These are phyloP conservation scores for Centroberyx gerrardi DNA, from an alignment of 2,797 vertebrate genomes.

Conservation along the genomic window DNA sequence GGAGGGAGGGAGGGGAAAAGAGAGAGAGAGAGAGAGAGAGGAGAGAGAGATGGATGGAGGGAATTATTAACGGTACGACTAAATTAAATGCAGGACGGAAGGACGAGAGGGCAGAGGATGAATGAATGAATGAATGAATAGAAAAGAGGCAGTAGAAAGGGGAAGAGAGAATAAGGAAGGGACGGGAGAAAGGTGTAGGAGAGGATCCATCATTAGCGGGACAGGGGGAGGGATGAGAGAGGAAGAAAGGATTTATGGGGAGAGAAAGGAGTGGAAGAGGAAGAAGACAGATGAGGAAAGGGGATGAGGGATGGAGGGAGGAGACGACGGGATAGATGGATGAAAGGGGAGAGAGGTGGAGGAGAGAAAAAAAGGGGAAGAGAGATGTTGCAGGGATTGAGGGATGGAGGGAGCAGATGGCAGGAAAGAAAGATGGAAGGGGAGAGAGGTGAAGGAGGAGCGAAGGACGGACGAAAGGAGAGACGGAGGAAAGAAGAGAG, in stretches of 20 bases:
- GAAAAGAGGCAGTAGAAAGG: not conserved
- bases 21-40: not conserved
- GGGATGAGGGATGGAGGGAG: not conserved
- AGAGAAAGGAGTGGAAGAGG: not conserved
- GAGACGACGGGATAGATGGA: not conserved
- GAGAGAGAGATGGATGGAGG: not conserved
- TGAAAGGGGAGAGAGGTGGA: not conserved
- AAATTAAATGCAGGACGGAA: not conserved
- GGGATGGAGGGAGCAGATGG: not conserved
- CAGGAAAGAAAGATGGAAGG: not conserved
- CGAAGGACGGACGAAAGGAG: constrained; percentile 8
- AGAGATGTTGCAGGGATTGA: constrained; percentile 2
- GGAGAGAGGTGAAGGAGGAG: constrained; percentile 10
- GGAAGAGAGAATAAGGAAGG: not conserved
- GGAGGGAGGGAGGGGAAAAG: too few relatives aligned
- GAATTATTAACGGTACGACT: not conserved
- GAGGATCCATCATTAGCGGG: constrained; percentile 2
- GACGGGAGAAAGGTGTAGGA: not conserved
- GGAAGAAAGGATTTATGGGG: constrained; percentile 18
- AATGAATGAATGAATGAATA: not conserved
- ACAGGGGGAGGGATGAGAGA: not conserved
- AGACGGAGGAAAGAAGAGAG: constrained; percentile 38
- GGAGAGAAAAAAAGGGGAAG: not conserved
- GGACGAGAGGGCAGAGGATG: not conserved
- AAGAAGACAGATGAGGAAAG: not conserved